phyloP scores from a whole-genome alignment of 2,113 vertebrate genomes.

The Peromyscus californicus region DNA sequence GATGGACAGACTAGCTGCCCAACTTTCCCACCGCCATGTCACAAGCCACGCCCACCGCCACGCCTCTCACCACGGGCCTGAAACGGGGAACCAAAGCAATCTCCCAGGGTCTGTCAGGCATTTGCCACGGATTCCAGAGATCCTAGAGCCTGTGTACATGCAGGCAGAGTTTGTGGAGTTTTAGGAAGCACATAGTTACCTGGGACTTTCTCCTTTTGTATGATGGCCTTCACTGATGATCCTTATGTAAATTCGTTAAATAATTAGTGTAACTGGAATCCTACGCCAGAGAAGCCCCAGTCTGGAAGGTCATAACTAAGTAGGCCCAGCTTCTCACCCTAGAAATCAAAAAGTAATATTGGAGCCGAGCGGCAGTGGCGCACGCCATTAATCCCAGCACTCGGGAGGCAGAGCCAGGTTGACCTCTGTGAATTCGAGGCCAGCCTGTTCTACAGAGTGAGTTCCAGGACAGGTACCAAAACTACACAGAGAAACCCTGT shows the following conservation, averaged over 20 bases:
- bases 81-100: background rate
- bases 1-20: background rate
- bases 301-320: background rate
- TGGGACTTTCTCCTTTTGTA: background rate
- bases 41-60: background rate
- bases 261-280: no score
- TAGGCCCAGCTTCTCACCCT: background rate
- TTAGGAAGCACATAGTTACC: background rate
- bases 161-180: background rate
- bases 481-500: no score
- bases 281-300: background rate
- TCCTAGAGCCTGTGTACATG: background rate
- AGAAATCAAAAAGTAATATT: background rate
- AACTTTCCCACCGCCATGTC: background rate
- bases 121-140: background rate
- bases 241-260: background rate
- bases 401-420: no score
- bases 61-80: background rate
- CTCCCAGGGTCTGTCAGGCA: background rate
- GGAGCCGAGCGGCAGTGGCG: no score
- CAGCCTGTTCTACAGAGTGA: no score
- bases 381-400: no score
- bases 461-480: no score
- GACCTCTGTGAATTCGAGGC: no score
- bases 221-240: background rate